phyloP scores from a whole-genome alignment of 2,888 invertebrate genomes.

The Caenorhabditis virilis region DNA sequence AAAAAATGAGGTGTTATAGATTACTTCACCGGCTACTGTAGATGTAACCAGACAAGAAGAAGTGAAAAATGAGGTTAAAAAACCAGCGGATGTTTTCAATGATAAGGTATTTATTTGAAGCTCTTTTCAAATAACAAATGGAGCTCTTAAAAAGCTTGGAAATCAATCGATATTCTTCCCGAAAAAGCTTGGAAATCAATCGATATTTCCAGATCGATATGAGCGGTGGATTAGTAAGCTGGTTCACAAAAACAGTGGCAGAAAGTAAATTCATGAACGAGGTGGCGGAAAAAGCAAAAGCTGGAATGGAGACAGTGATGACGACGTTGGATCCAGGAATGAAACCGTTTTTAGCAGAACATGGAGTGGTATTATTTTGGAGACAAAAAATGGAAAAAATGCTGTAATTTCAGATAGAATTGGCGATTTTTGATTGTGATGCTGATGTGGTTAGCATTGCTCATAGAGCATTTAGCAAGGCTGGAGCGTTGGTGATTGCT shows the following conservation, averaged over 20 bases:
- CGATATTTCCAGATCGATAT: slow-evolving; percentile 29
- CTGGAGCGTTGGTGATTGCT: slow-evolving; percentile 21
- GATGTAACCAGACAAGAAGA: slow-evolving; percentile 13
- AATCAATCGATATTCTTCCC: not conserved
- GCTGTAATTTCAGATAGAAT: slow-evolving; percentile 18
- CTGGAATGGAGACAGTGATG: slow-evolving; percentile 48
- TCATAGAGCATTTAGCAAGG: slow-evolving; percentile 16
- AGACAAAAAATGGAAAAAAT: slow-evolving; percentile 4
- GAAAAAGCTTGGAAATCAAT: no score
- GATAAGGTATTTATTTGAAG: slow-evolving; percentile 1
- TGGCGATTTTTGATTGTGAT: slow-evolving; percentile 22
- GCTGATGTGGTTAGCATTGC: slow-evolving; percentile 13
- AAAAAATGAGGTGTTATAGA: no score
- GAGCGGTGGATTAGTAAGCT: slow-evolving; percentile 47
- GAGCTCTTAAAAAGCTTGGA: slow-evolving; percentile 4
- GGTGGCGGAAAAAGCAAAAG: slow-evolving; percentile 47
- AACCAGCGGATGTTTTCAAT: not conserved
- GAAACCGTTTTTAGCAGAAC: slow-evolving; percentile 45
- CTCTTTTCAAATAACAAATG: no score
- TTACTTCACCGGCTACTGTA: slow-evolving; percentile 21
- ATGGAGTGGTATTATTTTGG: slow-evolving; percentile 43
- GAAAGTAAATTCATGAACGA: slow-evolving; percentile 43
- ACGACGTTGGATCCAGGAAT: slow-evolving; percentile 53
- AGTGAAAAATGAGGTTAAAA: not conserved
- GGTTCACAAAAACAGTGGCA: slow-evolving; percentile 45